A percentile compares a stretch with the other conserved stretches of the same genome.
These are phyloP conservation scores for Melieria picta DNA, from an alignment of 2,888 invertebrate species.

Conservation along the genomic window DNA sequence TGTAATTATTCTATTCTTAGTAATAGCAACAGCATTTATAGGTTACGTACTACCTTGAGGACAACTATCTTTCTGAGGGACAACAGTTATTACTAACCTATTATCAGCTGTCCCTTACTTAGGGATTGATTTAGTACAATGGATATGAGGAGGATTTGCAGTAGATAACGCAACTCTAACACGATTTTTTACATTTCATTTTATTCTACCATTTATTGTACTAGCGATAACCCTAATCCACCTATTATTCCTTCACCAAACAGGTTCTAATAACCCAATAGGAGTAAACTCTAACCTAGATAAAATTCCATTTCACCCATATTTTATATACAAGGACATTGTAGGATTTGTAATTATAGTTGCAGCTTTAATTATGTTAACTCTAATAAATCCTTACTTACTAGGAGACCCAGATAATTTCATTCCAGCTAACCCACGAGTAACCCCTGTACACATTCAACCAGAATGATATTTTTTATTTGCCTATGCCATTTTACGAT, in stretches of 20 bases:
- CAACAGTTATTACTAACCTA: slow-evolving; percentile 82
- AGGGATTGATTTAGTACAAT: slow-evolving; percentile 73
- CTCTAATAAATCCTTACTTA: slow-evolving; percentile 70
- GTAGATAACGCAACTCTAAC: slow-evolving; percentile 79
- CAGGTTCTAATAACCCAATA: too few relatives aligned
- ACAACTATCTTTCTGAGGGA: slow-evolving; percentile 85
- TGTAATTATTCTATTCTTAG: slow-evolving; percentile 72
- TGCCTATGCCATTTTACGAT: slow-evolving; percentile 83
- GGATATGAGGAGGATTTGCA: slow-evolving; percentile 81
- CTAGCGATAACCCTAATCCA: slow-evolving; percentile 72
- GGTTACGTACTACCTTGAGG: slow-evolving; percentile 83
- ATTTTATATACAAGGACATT: slow-evolving; percentile 74
- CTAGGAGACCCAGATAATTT: slow-evolving; percentile 79
- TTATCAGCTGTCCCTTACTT: slow-evolving; percentile 78
- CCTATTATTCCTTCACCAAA: too few relatives aligned
- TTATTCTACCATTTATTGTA: slow-evolving; percentile 77
- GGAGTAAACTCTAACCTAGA: too few relatives aligned
- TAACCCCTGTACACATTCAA: slow-evolving; percentile 80
- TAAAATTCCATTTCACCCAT: slow-evolving; percentile 77
- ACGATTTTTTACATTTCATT: slow-evolving; percentile 80
- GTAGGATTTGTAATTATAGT: slow-evolving; percentile 71
- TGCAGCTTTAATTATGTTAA: slow-evolving; percentile 68
- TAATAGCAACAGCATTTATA: slow-evolving; percentile 79
- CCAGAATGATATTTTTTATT: slow-evolving; percentile 88
- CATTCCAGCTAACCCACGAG: slow-evolving; percentile 34